Evolutionary conservation across 2,888 invertebrate species (phyloP), one percentile per base, ranked within the genome.

Genomic region (Oligia latruncula): DNA sequence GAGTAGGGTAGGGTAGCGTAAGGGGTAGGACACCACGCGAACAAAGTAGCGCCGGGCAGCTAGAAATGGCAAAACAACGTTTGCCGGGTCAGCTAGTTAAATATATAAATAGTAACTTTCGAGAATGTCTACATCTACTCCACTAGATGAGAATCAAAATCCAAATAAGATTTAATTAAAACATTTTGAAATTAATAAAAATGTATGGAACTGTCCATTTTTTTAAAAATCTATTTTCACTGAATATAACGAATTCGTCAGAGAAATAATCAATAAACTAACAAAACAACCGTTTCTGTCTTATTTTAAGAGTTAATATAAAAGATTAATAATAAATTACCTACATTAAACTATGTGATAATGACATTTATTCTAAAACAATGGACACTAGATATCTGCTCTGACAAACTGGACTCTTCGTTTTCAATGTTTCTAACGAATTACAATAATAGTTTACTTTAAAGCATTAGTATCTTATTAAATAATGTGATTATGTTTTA

Each of bases 401-500:
- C 40, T 43, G 55, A 65, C 72, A 58, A 68, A 65, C 55, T 77
- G 23, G n/a, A 80, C 49, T 65, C 65, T 35, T 71, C 43, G 52
- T 46, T 70, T 84, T 80, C 64, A 43, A 71, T 79, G 68, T 78
- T 58, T 76, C n/a, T 40, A 43, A 76, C 43, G 40, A 71, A 60
- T 49, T 82, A 17, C 52, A 86, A 77, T 55, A 65, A 75, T 49
- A 72, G 17, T 64, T 55, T 71, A 43, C 58, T 80, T 62, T 75
- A 78, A 68, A 80, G 43, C 58, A 66, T 77, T 62, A 55, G 17
- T 77, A 60, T 43, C n/a, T 73, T 82, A 79, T 52, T 60, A 66
- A 68, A 58, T 77, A 79, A 68, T 77, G 76, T 77, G 77, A 88
- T 88, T 70, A 78, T 70, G 23, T 49, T 78, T 65, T 81, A 72